phyloP scores from a whole-genome alignment of 2,797 vertebrate genomes.

The Paguma larvata region DNA sequence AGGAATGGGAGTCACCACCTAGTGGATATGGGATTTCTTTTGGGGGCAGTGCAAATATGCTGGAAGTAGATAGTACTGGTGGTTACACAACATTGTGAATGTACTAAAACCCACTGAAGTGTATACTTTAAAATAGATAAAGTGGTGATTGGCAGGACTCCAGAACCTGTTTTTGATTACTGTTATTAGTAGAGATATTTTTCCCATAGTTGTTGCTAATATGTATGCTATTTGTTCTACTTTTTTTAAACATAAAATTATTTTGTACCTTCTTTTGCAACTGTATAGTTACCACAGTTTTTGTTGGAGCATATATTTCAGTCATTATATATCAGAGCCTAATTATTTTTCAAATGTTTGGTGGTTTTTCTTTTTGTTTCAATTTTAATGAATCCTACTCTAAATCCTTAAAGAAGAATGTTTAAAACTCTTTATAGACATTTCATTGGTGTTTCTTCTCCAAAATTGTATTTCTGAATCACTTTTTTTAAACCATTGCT shows the following conservation, averaged over 20 bases:
- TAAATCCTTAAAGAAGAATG: conserved; percentile 47
- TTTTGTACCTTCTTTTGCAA: conserved; percentile 7
- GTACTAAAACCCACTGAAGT: conserved; percentile 17
- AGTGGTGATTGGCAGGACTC: neutral
- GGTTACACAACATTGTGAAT: neutral
- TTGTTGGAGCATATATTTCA: neutral
- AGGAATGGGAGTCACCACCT: neutral
- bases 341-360: conserved; percentile 51
- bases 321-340: conserved; percentile 3
- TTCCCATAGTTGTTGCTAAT: neutral
- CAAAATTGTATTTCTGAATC: neutral
- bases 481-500: neutral
- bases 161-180: neutral
- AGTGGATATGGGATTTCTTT: neutral
- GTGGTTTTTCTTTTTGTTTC: neutral
- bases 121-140: conserved; percentile 30
- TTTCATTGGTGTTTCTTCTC: conserved; percentile 12
- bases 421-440: conserved; percentile 17
- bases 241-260: neutral
- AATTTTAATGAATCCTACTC: neutral
- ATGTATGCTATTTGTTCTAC: neutral
- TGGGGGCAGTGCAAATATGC: neutral
- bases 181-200: neutral
- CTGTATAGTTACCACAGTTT: neutral
- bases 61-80: conserved; percentile 41